Percentiles rank a stretch among this genome's conserved stretches.
These are phyloP conservation scores for Lasiommata megera DNA, from an alignment of 2,888 invertebrate genomes.

Conservation along the genomic window DNA sequence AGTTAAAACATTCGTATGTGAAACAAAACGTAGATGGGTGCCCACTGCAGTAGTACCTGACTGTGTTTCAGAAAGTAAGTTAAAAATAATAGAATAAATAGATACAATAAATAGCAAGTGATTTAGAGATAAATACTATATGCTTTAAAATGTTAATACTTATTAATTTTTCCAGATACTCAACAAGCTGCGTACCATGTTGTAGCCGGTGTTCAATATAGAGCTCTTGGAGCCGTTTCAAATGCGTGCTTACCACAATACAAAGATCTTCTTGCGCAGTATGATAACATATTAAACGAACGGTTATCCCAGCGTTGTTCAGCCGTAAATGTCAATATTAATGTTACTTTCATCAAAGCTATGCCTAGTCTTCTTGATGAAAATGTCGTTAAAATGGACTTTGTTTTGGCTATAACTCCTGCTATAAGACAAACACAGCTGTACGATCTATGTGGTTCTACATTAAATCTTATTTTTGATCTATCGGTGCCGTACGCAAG, in stretches of 20 bases:
- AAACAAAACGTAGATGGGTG: slow-evolving; percentile 90
- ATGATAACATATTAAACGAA: slow-evolving; percentile 89
- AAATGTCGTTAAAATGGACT: slow-evolving; percentile 94
- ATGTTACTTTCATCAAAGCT: slow-evolving; percentile 93
- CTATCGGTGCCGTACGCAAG: slow-evolving; percentile 95
- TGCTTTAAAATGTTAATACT: neutral
- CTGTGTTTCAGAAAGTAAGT: slow-evolving; percentile 94
- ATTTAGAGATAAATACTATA: no score
- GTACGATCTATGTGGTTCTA: slow-evolving; percentile 97
- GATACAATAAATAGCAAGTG: no score
- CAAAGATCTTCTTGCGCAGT: slow-evolving; percentile 90
- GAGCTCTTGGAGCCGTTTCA: slow-evolving; percentile 94
- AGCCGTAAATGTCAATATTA: slow-evolving; percentile 96
- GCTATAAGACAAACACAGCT: slow-evolving; percentile 94
- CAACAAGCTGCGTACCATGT: slow-evolving; percentile 97
- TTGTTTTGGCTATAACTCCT: slow-evolving; percentile 92
- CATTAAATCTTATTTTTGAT: slow-evolving; percentile 95
- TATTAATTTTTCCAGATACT: slow-evolving; percentile 82
- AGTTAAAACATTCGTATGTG: slow-evolving; percentile 92
- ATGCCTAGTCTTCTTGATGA: slow-evolving; percentile 90
- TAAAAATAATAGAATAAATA: neutral
- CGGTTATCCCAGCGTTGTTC: slow-evolving; percentile 95
- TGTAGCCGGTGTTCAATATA: slow-evolving; percentile 91
- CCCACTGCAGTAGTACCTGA: slow-evolving; percentile 96
- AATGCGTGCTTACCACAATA: slow-evolving; percentile 92